Conservation (phyloP, 2,797 vertebrate species). For the Loris lydekkerianus region DNA sequence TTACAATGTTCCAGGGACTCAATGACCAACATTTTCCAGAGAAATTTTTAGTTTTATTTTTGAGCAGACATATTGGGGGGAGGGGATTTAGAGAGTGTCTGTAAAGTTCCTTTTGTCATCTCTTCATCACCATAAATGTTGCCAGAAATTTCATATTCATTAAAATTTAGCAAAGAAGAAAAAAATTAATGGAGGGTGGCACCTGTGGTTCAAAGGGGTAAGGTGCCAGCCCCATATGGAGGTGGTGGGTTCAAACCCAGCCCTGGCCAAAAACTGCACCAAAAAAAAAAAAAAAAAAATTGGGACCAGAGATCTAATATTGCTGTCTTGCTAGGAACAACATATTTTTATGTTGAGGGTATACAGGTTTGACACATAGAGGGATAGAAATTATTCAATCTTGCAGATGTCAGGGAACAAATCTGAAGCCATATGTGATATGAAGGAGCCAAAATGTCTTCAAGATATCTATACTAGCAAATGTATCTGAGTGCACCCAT, state of each 20-base stretch:
- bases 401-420: not conserved
- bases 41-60: not conserved
- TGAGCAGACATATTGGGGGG: not conserved
- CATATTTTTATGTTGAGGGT: not conserved
- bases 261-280: no score
- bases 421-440: not conserved
- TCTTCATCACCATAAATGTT: not conserved
- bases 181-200: not conserved
- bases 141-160: not conserved
- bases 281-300: no score
- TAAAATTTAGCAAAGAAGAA: not conserved
- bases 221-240: no score
- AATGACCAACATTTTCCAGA: not conserved
- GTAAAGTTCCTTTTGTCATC: not conserved
- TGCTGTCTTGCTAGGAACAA: not conserved
- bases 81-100: not conserved
- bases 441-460: not conserved
- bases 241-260: no score
- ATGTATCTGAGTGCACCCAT: not conserved
- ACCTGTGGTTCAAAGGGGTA: no score
- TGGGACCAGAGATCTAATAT: not conserved
- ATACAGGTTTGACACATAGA: not conserved
- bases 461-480: not conserved
- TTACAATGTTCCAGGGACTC: not conserved
- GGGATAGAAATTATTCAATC: not conserved